Evolutionary conservation across 1,140 invertebrate species (phyloP).

Genomic region (Drosophila miranda): DNA sequence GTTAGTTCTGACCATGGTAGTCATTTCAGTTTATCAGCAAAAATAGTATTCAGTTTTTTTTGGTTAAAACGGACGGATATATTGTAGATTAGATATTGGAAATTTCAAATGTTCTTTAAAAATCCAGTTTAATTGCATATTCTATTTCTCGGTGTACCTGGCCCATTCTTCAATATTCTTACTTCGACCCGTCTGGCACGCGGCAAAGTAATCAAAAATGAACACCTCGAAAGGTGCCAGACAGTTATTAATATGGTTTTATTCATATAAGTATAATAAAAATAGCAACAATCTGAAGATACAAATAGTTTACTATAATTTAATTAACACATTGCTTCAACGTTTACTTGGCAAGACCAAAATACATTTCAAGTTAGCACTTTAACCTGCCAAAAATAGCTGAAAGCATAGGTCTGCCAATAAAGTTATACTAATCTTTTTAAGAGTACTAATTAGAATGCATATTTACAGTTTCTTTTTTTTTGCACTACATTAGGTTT

Average conservation of each 20-base stretch:
- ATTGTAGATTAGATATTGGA: too few species aligned
- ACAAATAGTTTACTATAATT: conserved; percentile 31
- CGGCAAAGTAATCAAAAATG: neutral
- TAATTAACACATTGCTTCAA: conserved; percentile 38
- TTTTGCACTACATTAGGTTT: too few species aligned
- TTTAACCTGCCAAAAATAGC: conserved; percentile 5
- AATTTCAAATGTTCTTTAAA: too few species aligned
- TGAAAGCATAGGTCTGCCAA: conserved; percentile 1
- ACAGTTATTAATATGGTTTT: conserved; percentile 39
- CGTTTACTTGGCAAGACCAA: conserved; percentile 6
- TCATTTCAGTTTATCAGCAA: too few species aligned
- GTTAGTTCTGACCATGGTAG: too few species aligned
- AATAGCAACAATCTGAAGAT: conserved; percentile 31
- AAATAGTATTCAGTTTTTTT: too few species aligned
- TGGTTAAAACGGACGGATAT: neutral
- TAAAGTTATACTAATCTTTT: neutral
- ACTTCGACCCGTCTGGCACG: conserved; percentile 23
- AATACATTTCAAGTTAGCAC: conserved; percentile 14
- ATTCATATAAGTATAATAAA: conserved; percentile 34
- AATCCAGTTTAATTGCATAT: neutral
- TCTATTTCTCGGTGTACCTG: neutral
- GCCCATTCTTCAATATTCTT: neutral
- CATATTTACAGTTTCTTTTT: too few species aligned
- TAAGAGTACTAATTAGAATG: too few species aligned
- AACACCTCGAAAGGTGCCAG: conserved; percentile 50